Evolutionary conservation across 2,113 vertebrate genomes (phyloP), one percentile per base, ranked within the genome.

Genomic region (Phyllostomus hastatus): DNA sequence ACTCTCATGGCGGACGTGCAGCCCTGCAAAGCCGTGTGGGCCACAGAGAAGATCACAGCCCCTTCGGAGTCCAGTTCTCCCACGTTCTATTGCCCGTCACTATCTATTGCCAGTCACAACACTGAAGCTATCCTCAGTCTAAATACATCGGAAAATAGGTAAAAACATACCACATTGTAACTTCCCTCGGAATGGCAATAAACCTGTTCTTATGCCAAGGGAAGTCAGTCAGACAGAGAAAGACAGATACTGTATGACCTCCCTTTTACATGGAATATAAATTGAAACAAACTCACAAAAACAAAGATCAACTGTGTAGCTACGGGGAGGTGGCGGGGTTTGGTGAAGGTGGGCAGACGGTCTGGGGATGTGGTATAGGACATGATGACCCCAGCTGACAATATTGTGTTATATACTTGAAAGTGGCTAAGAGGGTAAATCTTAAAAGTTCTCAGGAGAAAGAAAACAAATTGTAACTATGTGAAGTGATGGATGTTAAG

Each of bases 1-100:
- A 11, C 4, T 67, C 33, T 50, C 0, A 0, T 14, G 8, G 19
- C n/a, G 41, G 50, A n/a, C 0, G 0, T 12, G 41, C 0, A 15
- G 41, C 14, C 16, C 4, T 5, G 5, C 79, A 72, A 66, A 86
- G 52, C 67, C 75, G 54, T 7, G 33, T 3, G 57, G 43, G 52
- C 2, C 50, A 33, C 38, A 70, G 3, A 73, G 19, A 79, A 57
- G 76, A 88, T 38, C 66, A 57, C 24, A 12, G 10, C 16, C 17
- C 10, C 48, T 64, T 66, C 28, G 8, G 31, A 50, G 52, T 57
- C 31, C 16, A 17, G 0, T 66, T 24, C 88, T 84, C 33, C 50
- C 16, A 52, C 2, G 8, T n/a, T 52, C 41, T n/a, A 15, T 67
- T 31, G 38, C 38, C 86, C 48, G 41, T 85, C 69, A 61, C 10